Base-by-base conservation (phyloP, 2,888 invertebrate species). In the Seira sanloemensis region DNA sequence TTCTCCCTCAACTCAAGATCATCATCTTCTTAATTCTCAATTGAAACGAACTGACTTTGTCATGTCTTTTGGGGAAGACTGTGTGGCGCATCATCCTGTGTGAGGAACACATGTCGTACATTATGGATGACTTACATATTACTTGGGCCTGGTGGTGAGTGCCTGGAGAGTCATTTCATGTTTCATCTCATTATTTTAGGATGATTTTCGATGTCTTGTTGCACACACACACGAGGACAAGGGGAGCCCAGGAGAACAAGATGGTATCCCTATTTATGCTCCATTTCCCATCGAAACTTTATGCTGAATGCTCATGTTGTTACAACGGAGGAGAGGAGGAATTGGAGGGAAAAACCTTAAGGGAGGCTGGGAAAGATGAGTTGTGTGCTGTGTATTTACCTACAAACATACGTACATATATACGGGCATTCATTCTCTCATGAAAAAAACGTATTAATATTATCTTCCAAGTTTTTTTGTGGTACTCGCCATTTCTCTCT, bases 161-260 rank as follows among this genome's bases (percentile, higher is more conserved):
- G 80, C 73, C 67, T 74, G 81, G 84, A 80, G 86, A 88, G 87
- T 87, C 86, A 88, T 87, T 87, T 86, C 86, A 84, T 85, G 86
- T 86, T 78, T 87, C 88, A 88, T 88, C 87, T 87, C 88, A 88
- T 88, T 88, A 88, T 86, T 88, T 88, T 87, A 88, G 86, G 87
- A 87, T 78, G 80, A 85, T 82, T 83, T 67, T 72, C 9, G 71
- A 72, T 66, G 82, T 21, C 72, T 77, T 77, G 82, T 74, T 77
- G 71, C 82, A 77, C 82, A 77, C 82, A 76, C 72, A 71, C 27
- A 16, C 5, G 24, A 72, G 4, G 66, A 66, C 66, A 66, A 12
- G 21, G 23, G 66, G 23, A 58, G 19, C 5, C 5, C 16, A 58
- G 66, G 23, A 58, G 19, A 58, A 58, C 16, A 58, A 58, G 58